A percentile compares a stretch with the other conserved stretches of the same genome.
phyloP scores from a whole-genome alignment of 2,888 invertebrate species.

The Eubasilissa splendida region DNA sequence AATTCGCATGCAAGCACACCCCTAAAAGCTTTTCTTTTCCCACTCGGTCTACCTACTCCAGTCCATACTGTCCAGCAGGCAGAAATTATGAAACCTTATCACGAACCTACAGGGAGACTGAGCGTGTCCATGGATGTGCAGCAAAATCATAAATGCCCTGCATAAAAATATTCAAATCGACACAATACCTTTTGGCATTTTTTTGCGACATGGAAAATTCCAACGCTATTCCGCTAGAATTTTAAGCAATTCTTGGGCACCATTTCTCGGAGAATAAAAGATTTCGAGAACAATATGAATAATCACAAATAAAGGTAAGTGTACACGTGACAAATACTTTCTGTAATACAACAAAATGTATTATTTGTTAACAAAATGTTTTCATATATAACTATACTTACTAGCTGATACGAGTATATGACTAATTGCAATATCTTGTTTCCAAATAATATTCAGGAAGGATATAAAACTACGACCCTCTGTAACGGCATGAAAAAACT shows the following conservation, averaged over 20 bases:
- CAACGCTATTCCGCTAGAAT: slow-evolving; percentile 16
- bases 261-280: slow-evolving; percentile 5
- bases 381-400: no score
- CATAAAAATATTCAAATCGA: slow-evolving; percentile 34
- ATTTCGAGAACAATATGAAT: no score
- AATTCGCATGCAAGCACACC: slow-evolving; percentile 15
- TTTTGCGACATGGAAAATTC: slow-evolving; percentile 22
- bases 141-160: slow-evolving; percentile 27
- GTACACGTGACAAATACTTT: no score
- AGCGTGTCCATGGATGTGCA: slow-evolving; percentile 32
- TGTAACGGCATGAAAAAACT: no score
- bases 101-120: slow-evolving; percentile 44
- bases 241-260: slow-evolving; percentile 19
- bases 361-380: no score
- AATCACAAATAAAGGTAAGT: no score
- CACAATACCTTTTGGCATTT: slow-evolving; percentile 34
- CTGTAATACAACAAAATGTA: no score
- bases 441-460: no score
- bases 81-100: slow-evolving; percentile 53
- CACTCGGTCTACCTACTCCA: background rate
- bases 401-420: no score
- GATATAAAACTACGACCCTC: no score
- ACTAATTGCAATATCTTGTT: no score
- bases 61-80: background rate
- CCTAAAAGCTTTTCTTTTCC: slow-evolving; percentile 6